These are phyloP conservation scores for Harpagifer antarcticus DNA, from an alignment of 2,797 vertebrate genomes.

Conservation along the genomic window DNA sequence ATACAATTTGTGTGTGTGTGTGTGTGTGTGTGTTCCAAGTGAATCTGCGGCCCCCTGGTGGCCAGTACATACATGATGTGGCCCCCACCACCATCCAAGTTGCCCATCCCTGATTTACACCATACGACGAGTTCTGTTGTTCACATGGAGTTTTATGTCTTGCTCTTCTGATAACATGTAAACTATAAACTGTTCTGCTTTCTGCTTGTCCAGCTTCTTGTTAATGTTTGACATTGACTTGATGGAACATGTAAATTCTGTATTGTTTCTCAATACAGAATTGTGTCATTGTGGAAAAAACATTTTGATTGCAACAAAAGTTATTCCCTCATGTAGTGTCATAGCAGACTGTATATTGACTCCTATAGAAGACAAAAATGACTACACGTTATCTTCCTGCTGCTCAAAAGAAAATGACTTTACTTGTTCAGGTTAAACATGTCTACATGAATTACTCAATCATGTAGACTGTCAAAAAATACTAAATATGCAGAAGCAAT, in stretches of 20 bases:
- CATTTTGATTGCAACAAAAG: background rate
- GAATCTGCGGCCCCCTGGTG: no score
- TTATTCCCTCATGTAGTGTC: background rate
- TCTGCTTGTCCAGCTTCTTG: background rate
- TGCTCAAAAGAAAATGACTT: background rate
- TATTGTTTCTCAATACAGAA: background rate
- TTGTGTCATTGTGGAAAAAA: no score
- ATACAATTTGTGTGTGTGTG: no score
- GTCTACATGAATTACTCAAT: background rate
- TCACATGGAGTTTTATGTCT: constrained; percentile 12
- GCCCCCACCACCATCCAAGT: no score
- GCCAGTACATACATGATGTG: no score
- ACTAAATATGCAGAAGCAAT: background rate
- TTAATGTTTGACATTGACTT: constrained; percentile 12
- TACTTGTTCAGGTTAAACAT: background rate
- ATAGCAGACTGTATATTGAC: background rate
- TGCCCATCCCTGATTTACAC: no score
- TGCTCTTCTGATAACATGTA: background rate
- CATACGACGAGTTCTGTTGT: background rate
- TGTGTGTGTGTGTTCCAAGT: no score
- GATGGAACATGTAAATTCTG: background rate
- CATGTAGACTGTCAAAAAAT: background rate
- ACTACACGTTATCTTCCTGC: no score
- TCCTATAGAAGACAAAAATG: background rate
- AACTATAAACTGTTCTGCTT: constrained; percentile 22